Base-by-base conservation (phyloP, 1,140 invertebrate genomes). In the Diachasma alloeum region DNA sequence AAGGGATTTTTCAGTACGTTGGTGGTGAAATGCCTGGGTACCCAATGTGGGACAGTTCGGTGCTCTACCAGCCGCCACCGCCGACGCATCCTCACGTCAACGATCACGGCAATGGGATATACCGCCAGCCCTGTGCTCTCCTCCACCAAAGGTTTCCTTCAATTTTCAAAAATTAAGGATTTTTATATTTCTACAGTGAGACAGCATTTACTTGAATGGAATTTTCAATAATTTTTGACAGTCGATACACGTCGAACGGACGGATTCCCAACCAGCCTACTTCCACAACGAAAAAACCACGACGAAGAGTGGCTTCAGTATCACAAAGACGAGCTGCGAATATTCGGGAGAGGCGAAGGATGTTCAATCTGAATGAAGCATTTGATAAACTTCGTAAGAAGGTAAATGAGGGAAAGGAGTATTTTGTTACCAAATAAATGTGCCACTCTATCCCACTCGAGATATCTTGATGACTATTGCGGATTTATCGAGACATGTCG, bases 311-410 rank as follows among this genome's bases (percentile, higher is more conserved):
- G 1, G 97, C 97, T 0, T 97, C 96, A 0, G 92, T 97, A 77
- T 96, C 96, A 0, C 97, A 98, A 84, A 91, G 97, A 44, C 91
- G 96, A 72, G 97, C 97, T 0, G 97, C 97, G 15, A 99, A 98
- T 88, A 97, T 99, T 78, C 93, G 98, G 0, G 98, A 99, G 87
- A 90, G 98, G 72, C 92, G 97, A 63, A 91, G 98, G 79, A 99
- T 99, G 97, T 97, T 98, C 85, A 99, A 98, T 89, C 91, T 99
- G 9, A 99, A 99, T 87, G 97, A 98, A 85, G 98, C 98, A 3
- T 99, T 99, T 84, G 97, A 99, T 84, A 96, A 97, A 85, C 88
- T 98, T 31, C 90, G 96, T 11, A 91, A 96, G 81, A 97, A 98
- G 91, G 93, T 94, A 53, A 67, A n/a, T n/a, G n/a, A n/a, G n/a